phyloP scores from a whole-genome alignment of 2,797 vertebrate species.

The Carcharodon carcharias region DNA sequence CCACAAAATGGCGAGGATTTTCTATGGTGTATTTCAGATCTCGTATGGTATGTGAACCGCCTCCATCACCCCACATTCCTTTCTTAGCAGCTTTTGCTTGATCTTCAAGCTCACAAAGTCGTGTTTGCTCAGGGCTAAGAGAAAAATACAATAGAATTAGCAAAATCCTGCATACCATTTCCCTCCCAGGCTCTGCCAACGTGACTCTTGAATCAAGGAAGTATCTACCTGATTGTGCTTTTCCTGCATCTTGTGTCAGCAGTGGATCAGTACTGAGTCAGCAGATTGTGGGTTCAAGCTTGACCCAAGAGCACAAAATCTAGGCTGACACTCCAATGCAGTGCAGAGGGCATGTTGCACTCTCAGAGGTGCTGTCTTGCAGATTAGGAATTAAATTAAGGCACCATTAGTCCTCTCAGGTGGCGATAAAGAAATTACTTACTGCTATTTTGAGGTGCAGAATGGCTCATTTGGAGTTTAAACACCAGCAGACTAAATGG shows the following conservation, averaged over 20 bases:
- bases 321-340: background rate
- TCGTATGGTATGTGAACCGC: slow-evolving; percentile 74
- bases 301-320: background rate
- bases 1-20: slow-evolving; percentile 88
- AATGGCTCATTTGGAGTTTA: no score
- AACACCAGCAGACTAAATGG: no score
- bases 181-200: background rate
- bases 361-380: background rate
- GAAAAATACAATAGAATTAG: background rate
- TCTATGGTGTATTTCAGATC: slow-evolving; percentile 91
- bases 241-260: background rate
- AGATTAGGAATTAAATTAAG: background rate
- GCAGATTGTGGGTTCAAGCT: background rate
- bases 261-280: background rate
- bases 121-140: slow-evolving; percentile 81
- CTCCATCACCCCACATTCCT: slow-evolving; percentile 86
- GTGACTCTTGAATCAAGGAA: background rate
- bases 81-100: slow-evolving; percentile 79
- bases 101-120: slow-evolving; percentile 85
- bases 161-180: background rate
- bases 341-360: background rate
- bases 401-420: background rate
- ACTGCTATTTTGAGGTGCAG: background rate
- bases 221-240: background rate
- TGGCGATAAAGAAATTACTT: background rate